phyloP scores from a whole-genome alignment of 1,140 invertebrate genomes.

The Battus philenor region DNA sequence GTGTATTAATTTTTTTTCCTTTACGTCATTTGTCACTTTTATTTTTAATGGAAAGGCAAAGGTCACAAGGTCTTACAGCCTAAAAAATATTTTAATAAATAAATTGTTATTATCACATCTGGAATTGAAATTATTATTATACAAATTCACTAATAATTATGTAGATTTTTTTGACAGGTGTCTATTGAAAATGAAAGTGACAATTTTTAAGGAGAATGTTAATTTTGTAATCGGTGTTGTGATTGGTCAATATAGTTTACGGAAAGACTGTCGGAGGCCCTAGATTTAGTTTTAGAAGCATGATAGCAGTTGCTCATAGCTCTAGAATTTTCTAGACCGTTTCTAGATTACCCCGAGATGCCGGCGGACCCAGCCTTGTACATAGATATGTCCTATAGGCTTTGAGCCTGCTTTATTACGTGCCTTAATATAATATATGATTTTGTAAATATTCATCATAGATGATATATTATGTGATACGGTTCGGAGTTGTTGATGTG shows the following conservation, averaged over 20 bases:
- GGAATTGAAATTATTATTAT: too few relatives aligned
- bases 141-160: too few relatives aligned
- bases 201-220: too few relatives aligned
- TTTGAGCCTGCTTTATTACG: constrained; percentile 43
- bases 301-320: constrained; percentile 14
- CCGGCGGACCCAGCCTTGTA: constrained; percentile 51
- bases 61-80: too few relatives aligned
- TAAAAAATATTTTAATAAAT: too few relatives aligned
- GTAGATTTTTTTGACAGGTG: too few relatives aligned
- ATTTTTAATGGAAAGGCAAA: too few relatives aligned
- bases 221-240: constrained; percentile 31
- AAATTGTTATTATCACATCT: too few relatives aligned
- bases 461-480: constrained; percentile 61
- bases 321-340: not conserved
- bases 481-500: constrained; percentile 36
- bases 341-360: constrained; percentile 17
- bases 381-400: constrained; percentile 44
- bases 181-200: too few relatives aligned
- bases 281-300: constrained; percentile 28
- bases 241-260: constrained; percentile 37
- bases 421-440: constrained; percentile 27
- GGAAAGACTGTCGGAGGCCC: constrained; percentile 56
- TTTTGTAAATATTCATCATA: constrained; percentile 62
- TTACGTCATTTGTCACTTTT: too few relatives aligned
- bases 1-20: too few relatives aligned